These are phyloP conservation scores for Pseudorasbora parva DNA, from an alignment of 2,113 vertebrate genomes.

Conservation along the genomic window DNA sequence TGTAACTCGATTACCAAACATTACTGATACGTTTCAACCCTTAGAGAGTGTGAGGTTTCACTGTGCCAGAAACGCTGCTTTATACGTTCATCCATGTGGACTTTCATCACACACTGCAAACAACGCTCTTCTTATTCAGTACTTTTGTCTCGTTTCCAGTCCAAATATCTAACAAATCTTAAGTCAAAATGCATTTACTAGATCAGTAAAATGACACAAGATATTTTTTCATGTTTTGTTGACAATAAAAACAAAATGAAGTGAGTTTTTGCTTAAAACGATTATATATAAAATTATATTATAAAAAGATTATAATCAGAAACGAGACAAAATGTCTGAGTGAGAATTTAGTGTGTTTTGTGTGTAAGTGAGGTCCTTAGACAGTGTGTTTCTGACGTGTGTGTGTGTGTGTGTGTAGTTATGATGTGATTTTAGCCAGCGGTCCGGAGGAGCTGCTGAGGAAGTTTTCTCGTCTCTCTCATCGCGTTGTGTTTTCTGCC, in stretches of 20 bases:
- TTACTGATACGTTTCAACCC: neutral
- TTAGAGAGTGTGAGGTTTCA: neutral
- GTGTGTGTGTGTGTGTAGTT: slow-evolving; percentile 58
- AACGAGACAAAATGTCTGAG: too few relatives aligned
- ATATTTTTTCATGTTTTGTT: too few relatives aligned
- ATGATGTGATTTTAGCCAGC: slow-evolving; percentile 78
- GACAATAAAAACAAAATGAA: too few relatives aligned
- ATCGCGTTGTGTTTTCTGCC: slow-evolving; percentile 77
- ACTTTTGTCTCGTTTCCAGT: too few relatives aligned
- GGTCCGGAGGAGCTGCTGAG: slow-evolving; percentile 75
- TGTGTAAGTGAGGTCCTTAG: neutral
- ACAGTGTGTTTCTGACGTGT: neutral
- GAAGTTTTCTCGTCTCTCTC: slow-evolving; percentile 74
- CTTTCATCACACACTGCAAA: neutral
- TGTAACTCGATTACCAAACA: neutral
- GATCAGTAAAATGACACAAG: too few relatives aligned
- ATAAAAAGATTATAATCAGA: too few relatives aligned
- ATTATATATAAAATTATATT: too few relatives aligned
- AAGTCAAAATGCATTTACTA: too few relatives aligned
- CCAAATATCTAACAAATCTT: too few relatives aligned
- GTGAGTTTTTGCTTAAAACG: too few relatives aligned
- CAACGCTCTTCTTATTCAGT: too few relatives aligned
- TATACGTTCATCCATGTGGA: neutral
- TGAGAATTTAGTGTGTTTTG: neutral
- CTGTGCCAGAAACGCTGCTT: neutral